Evolutionary conservation across 1,140 invertebrate genomes (phyloP).

Genomic region (Orchestia grillus): DNA sequence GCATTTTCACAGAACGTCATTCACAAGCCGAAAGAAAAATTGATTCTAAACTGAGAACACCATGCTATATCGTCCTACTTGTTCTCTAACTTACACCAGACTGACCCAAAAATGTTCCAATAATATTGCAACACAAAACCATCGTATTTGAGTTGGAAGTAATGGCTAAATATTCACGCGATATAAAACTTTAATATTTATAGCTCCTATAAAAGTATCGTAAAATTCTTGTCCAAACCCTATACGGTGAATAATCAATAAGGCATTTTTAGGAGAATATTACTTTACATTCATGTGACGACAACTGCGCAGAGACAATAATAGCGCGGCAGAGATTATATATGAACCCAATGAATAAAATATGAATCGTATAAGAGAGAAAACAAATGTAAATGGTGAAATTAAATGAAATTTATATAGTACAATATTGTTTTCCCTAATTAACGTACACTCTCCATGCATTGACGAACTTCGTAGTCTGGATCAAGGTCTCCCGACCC

Average conservation of each 20-base stretch:
- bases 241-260: background rate
- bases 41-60: background rate
- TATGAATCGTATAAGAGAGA: no score
- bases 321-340: background rate
- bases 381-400: no score
- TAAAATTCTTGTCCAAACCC: background rate
- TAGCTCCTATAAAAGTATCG: background rate
- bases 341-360: no score
- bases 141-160: background rate
- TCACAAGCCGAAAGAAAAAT: background rate
- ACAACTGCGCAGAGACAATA: background rate
- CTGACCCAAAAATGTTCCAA: conserved; percentile 30
- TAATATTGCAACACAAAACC: conserved; percentile 3
- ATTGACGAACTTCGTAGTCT: no score
- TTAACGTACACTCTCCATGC: no score
- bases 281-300: background rate
- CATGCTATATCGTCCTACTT: conserved; percentile 2
- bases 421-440: no score
- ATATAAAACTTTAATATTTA: background rate
- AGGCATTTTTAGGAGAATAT: background rate
- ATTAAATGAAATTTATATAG: no score
- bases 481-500: no score
- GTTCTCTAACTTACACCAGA: conserved; percentile 35
- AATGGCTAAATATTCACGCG: background rate
- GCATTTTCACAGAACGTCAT: background rate